Evolutionary conservation across 2,888 invertebrate genomes (phyloP), one percentile per base, ranked within the genome.

Genomic region (Ligdia adustata): DNA sequence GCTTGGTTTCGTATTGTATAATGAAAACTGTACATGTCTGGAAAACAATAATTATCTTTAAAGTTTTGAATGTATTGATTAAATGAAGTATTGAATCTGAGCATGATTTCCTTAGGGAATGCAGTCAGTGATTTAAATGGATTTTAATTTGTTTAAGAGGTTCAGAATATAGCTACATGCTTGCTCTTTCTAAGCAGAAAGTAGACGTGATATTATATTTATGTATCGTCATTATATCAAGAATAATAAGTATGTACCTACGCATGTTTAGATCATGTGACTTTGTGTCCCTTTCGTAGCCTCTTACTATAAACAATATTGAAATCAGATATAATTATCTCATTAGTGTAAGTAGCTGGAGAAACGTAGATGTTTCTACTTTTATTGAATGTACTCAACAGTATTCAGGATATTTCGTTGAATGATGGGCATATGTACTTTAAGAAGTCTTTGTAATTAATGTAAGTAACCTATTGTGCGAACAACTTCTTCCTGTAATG

Each of bases 161-260:
- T 70, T 71, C 60, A 55, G 61, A 58, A 73, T 57, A 42, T 66
- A 35, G 3, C 32, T 35, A 37, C 29, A 35, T 29, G 49, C 51
- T 51, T 51, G 51, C 44, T 58, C 72, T 73, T 75, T 75, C 72
- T 75, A 67, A 72, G 70, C 67, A 69, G 68, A 74, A 69, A 66
- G 73, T 74, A 81, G 69, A 73, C 72, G 79, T 80, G 80, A 78
- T 77, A 73, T 69, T 46, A 62, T 40, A 62, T 67, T 77, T 79
- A 74, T 73, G 72, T 13, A 33, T 16, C 22, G 26, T 26, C 22
- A 16, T 35, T 34, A n/a, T 31, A 32, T 18, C 37, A 20, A 41
- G 13, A 31, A 12, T 20, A 20, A 41, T n/a, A n/a, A n/a, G n/a
- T n/a, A n/a, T 41, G 31, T 16, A 27, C n/a, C n/a, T 41, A 27